Base-by-base conservation (phyloP, 1,140 invertebrate species). In the Kradibia gibbosae region DNA sequence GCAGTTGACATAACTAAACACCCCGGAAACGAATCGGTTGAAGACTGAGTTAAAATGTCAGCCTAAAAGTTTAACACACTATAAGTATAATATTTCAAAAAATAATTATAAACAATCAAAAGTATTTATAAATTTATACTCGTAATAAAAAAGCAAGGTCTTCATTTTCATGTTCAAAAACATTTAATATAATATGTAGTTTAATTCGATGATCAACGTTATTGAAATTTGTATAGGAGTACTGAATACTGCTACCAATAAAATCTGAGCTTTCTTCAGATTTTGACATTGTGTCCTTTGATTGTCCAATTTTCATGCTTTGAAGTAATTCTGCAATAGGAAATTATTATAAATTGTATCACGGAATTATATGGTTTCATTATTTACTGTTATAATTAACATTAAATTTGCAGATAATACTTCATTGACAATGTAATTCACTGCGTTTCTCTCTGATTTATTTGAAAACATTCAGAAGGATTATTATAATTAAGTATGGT, bases 201-300 rank as follows among this genome's bases (percentile, higher is more conserved):
- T 93, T 94, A 25, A 94, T 87, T 75, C 93, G 91, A 81, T 93
- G 93, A 89, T 94, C 93, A 22, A 93, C 87, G 80, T 90, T 90
- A 67, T 88, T 89, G 48, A 93, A 93, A 83, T 93, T 89, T 20
- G 83, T 89, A 77, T 92, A 93, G n/a, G 93, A 93, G 80, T 93
- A 94, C 85, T 92, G 90, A 78, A 93, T 88, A 36, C 78, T 84
- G 75, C 71, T 87, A 7, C 81, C 74, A 11, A 85, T 81, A 70
- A 86, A 86, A 48, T 75, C 86, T 0, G 86, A 76, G 22, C 72
- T 78, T 3, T 91, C 86, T 15, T 88, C 85, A 11, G 78, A 74
- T 67, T 88, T 88, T 22, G 84, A 73, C 39, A 77, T 78, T 28
- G 86, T 77, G 15, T 81, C 70, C 78, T 87, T 89, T 8, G 85